These are phyloP conservation scores for Hyaena hyaena DNA, from an alignment of 2,113 vertebrate genomes.

Conservation along the genomic window DNA sequence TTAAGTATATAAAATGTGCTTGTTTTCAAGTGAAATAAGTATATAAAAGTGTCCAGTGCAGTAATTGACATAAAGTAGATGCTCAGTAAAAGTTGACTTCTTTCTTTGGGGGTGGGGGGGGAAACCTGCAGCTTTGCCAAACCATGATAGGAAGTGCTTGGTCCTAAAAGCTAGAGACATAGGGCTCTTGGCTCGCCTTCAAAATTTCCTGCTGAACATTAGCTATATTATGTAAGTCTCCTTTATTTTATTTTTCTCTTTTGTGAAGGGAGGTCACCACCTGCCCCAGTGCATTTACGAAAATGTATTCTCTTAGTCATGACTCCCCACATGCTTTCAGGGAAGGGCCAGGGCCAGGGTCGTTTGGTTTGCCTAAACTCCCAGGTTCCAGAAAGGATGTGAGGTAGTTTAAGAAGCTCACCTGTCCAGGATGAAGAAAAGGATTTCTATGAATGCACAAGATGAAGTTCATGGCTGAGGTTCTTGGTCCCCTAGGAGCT, in stretches of 20 bases:
- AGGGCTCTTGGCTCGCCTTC: background rate
- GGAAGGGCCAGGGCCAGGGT: background rate
- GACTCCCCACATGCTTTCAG: background rate
- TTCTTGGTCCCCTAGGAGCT: background rate
- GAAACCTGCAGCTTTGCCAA: background rate
- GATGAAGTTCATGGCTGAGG: background rate
- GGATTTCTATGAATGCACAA: background rate
- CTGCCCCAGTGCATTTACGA: background rate
- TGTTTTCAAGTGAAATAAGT: constrained; percentile 12
- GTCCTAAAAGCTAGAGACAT: background rate
- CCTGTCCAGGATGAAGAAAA: background rate
- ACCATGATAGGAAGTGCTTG: background rate
- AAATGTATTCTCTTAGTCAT: background rate
- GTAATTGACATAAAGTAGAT: background rate
- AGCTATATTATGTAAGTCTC: background rate
- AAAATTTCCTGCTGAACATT: background rate
- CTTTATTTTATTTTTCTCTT: constrained; percentile 16
- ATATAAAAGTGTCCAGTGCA: background rate
- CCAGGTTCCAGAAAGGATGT: constrained; percentile 6
- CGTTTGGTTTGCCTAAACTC: background rate
- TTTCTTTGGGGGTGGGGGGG: background rate
- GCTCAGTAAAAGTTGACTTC: background rate
- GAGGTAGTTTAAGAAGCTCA: background rate
- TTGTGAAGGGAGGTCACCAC: background rate
- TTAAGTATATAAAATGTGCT: background rate